These are phyloP conservation scores for Chloroceryle aenea DNA, from an alignment of 2,113 vertebrate genomes.

Conservation along the genomic window DNA sequence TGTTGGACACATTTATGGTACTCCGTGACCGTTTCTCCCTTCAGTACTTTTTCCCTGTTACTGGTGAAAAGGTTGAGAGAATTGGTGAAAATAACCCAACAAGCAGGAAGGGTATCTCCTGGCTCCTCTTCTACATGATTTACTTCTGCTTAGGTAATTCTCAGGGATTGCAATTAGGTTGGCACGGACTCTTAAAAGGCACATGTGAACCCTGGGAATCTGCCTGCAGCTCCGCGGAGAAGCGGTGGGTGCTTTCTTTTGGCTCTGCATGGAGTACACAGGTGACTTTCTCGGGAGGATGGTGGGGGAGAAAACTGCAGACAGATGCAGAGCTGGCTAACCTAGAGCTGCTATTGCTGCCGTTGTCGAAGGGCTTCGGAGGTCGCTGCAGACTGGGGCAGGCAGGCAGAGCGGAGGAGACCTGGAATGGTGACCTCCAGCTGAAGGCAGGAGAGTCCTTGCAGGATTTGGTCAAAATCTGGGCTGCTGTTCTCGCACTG, in stretches of 20 bases:
- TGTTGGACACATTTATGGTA: neutral
- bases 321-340: neutral
- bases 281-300: neutral
- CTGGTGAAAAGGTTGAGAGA: neutral
- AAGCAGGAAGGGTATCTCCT: neutral
- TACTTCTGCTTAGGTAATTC: neutral
- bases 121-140: neutral
- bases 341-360: rapidly evolving
- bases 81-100: neutral
- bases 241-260: rapidly evolving
- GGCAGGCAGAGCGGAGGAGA: neutral
- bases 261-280: neutral
- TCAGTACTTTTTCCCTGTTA: neutral
- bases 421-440: rapidly evolving
- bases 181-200: neutral
- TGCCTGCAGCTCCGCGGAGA: neutral
- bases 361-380: neutral
- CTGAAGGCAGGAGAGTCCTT: neutral
- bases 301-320: neutral
- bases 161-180: neutral
- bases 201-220: rapidly evolving
- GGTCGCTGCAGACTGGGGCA: neutral
- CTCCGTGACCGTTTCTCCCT: neutral
- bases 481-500: neutral
- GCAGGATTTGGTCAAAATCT: neutral